Percentiles rank a stretch among this genome's conserved stretches.
These are phyloP conservation scores for Drosophila elegans DNA, from an alignment of 1,140 invertebrate genomes.

Conservation along the genomic window DNA sequence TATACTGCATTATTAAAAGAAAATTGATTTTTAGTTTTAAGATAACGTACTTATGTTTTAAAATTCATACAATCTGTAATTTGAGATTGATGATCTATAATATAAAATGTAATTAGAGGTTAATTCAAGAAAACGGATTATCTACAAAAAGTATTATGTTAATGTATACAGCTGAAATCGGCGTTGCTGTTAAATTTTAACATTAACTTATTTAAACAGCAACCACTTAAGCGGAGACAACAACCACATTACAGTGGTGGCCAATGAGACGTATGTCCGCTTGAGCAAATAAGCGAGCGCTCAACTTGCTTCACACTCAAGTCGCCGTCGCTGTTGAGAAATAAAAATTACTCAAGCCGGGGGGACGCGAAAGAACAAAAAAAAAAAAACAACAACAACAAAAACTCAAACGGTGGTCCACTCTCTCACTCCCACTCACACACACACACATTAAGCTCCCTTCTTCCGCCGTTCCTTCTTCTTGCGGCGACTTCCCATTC, in stretches of 20 bases:
- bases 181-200: conserved; percentile 40
- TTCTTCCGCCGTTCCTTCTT: conserved; percentile 40
- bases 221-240: conserved; percentile 62
- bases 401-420: conserved; percentile 50
- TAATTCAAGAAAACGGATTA: not conserved
- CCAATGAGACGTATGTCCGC: not conserved
- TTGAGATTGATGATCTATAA: not conserved
- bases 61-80: too few species aligned
- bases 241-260: conserved; percentile 55
- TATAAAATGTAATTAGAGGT: too few species aligned
- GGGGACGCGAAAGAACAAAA: conserved; percentile 2
- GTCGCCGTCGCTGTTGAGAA: conserved; percentile 25
- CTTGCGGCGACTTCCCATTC: conserved; percentile 76
- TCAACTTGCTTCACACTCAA: conserved; percentile 58
- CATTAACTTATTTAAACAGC: conserved; percentile 63
- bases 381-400: not conserved
- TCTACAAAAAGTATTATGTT: not conserved
- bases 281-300: conserved; percentile 39
- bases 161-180: conserved; percentile 10
- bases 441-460: conserved; percentile 8
- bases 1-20: too few species aligned
- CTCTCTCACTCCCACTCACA: not conserved
- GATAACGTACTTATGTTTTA: too few species aligned
- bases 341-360: conserved; percentile 57
- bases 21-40: too few species aligned